These are phyloP conservation scores for Coendou prehensilis DNA, from an alignment of 2,797 vertebrate species.

Conservation along the genomic window DNA sequence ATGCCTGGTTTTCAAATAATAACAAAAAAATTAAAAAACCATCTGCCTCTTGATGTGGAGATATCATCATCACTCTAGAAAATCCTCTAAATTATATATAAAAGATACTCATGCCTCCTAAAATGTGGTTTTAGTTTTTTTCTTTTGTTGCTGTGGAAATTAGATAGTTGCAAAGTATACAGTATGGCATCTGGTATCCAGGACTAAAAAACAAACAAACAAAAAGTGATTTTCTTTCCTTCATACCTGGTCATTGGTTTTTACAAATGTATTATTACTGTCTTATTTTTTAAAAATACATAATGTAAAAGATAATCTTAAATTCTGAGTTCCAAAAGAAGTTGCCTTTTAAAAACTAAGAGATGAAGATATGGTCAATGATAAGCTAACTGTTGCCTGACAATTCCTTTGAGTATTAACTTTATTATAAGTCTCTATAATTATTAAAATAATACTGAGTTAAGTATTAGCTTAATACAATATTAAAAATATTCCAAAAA, in stretches of 20 bases:
- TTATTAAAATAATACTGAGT: conserved; percentile 44
- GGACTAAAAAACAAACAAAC: neutral
- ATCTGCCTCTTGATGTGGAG: conserved; percentile 25
- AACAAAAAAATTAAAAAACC: conserved; percentile 18
- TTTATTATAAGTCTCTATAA: neutral
- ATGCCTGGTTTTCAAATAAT: conserved; percentile 42
- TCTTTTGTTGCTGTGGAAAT: conserved; percentile 52
- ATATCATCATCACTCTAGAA: neutral
- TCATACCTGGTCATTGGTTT: neutral
- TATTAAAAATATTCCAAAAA: conserved; percentile 57
- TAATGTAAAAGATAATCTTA: conserved; percentile 43
- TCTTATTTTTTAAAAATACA: neutral
- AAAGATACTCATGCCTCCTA: neutral
- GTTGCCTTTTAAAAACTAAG: conserved; percentile 30
- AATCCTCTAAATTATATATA: neutral
- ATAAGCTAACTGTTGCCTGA: neutral
- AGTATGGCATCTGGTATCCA: neutral
- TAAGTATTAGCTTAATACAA: conserved; percentile 34
- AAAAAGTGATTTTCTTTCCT: conserved; percentile 26
- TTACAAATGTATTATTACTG: conserved; percentile 19
- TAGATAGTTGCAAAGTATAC: conserved; percentile 7
- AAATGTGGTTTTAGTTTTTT: neutral
- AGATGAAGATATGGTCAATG: neutral
- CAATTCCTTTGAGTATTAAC: conserved; percentile 6
- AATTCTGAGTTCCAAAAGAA: conserved; percentile 27